Evolutionary conservation across 2,888 invertebrate species (phyloP), one percentile per base, ranked within the genome.

Genomic region (Nephrotoma flavescens): DNA sequence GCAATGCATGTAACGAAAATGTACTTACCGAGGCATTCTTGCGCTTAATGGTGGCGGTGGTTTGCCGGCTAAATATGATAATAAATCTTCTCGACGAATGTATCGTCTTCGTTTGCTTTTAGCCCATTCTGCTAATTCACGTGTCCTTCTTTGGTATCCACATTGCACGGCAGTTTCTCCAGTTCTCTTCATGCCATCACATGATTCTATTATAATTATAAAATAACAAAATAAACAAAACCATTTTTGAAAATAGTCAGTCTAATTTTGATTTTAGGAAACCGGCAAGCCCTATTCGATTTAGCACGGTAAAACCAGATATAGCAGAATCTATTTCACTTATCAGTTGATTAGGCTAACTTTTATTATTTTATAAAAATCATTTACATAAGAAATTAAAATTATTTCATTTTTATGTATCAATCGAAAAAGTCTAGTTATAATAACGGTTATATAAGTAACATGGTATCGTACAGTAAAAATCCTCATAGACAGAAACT

Each of bases 61-160:
- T 91, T 94, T 94, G 44, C 96, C 96, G 89, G 95, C 94, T 87
- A 96, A 93, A 92, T 95, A 96, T 19, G 96, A 95, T 89, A 96
- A 92, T 42, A 96, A 92, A 90, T 96, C 96, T 89, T 96, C 96
- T 71, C 96, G 92, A 42, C 95, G 93, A 89, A 96, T 96, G 90
- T 94, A 93, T 88, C 95, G 93, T 87, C 91, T 90, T 91, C 95
- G 93, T 91, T 94, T 93, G 91, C 95, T 96, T 88, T 94, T 93
- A 15, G 95, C 95, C 96, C 96, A 96, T 89, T 95, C 94, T 89
- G 96, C 93, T 89, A 96, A 91, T 92, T 96, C 96, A 90, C 94
- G 94, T 89, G 95, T 95, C 89, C 95, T 93, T 90, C 94, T 94
- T 90, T 96, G 95, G 90, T 94, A 94, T 87, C 96, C 96, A 90